phyloP scores from a whole-genome alignment of 2,797 vertebrate species.

The Crax fasciolata region DNA sequence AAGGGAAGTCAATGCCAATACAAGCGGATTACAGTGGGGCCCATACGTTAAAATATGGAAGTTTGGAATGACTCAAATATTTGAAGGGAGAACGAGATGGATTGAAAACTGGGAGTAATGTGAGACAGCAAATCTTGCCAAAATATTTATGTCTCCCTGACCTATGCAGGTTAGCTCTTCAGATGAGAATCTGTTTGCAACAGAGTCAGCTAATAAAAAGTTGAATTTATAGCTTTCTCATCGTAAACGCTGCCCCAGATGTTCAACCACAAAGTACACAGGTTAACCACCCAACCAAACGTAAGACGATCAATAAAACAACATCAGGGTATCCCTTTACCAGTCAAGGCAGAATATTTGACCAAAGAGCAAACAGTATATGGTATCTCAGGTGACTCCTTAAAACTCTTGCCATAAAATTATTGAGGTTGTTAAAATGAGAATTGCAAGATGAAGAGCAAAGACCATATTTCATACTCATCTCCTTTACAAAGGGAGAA shows the following conservation, averaged over 20 bases:
- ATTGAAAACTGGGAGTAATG: conserved; percentile 52
- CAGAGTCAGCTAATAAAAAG: conserved; percentile 69
- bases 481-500: conserved; percentile 12
- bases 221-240: conserved; percentile 64
- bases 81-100: conserved; percentile 13
- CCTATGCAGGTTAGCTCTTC: conserved; percentile 68
- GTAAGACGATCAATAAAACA: conserved; percentile 62
- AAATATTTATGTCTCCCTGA: conserved; percentile 70
- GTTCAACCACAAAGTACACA: conserved; percentile 67
- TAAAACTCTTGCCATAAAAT: conserved; percentile 49
- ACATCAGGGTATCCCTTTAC: conserved; percentile 66
- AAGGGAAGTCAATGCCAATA: conserved; percentile 31
- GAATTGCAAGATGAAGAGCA: conserved; percentile 30
- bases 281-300: conserved; percentile 60
- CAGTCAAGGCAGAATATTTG: conserved; percentile 40
- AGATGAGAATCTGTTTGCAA: conserved; percentile 69
- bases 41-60: conserved; percentile 62
- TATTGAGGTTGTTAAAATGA: conserved; percentile 14
- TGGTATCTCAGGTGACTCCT: conserved; percentile 45
- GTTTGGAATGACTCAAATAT: conserved; percentile 70
- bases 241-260: conserved; percentile 62
- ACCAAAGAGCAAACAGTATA: conserved; percentile 48
- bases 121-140: conserved; percentile 59
- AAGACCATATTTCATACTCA: not conserved
- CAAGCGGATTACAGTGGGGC: conserved; percentile 59